Base-by-base conservation (phyloP, 2,797 vertebrate species). In the Coregonus sp. region DNA sequence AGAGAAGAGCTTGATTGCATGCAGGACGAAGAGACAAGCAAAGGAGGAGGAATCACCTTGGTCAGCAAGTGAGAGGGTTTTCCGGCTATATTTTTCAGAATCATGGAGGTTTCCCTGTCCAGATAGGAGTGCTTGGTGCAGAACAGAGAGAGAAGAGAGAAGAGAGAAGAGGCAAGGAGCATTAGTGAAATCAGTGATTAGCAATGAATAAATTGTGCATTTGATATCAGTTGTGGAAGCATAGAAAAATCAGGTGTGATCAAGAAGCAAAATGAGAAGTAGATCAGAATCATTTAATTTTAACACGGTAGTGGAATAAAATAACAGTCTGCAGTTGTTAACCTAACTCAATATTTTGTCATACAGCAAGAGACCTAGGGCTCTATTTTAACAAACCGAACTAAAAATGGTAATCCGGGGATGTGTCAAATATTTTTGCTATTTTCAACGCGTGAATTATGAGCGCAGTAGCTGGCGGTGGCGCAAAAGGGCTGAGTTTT, bases 81-180 rank as follows among this genome's bases (percentile, higher is more conserved):
- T 89, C 98, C 98, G 94, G 98, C 98, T 94, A 99, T 99, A 96
- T 96, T 99, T 97, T 95, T 96, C 96, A 99, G 96, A 96, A 99
- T 97, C 86, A 97, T 96, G 95, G 98, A 99, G 86, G 98, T 99
- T 96, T 99, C 97, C 95, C 96, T 98, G 97, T 99, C 98, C 97
- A 99, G 95, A 96, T 99, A 99, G 92, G 97, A 97, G 94, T 98
- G 98, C 97, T 99, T 96, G 76, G 95, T 90, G 91, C 92, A 95
- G 88, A 92, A 69, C 2, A 20, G 25, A 69, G 59, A 67, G 74
- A 86, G 77, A 4, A 75, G 50, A 63, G 54, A 66, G 7, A 93
- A 89, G 92, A 87, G 91, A 91, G 88, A 86, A 92, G 40, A 47
- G 40, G 11, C 40, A 47, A 88, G 78, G 92, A 91, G 91, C 92